Base-by-base conservation (phyloP, 2,888 invertebrate species). In the Meiosimyza platycephala region DNA sequence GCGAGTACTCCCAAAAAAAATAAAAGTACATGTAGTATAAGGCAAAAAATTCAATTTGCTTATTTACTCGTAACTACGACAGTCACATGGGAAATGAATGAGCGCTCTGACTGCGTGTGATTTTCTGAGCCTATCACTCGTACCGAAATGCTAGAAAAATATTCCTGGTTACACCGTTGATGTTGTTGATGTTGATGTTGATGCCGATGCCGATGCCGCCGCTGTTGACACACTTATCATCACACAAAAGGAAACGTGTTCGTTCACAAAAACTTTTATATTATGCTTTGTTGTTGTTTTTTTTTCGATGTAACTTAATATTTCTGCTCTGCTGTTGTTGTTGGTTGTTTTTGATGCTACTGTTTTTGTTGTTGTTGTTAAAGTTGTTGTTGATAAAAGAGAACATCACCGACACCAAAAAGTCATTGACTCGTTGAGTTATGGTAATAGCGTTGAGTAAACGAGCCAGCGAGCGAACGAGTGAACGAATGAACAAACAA, bases 381-480 rank as follows among this genome's bases (percentile, higher is more conserved):
- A 64, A 73, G 79, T 74, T 80, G 80, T 79, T 83, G 83, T 83
- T 83, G 79, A 81, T 83, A 83, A 81, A 83, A 83, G 82, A 82
- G 80, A 81, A 80, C 81, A 82, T 82, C 79, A 82, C 81, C 82
- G 80, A 81, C 81, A 83, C 81, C 82, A 82, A 84, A 81, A 84
- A 84, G 84, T 84, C 84, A 84, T 83, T 84, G 84, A 84, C 84
- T 84, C 81, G 80, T 81, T 84, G 82, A 83, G 82, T 82, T 84
- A 82, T 82, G 82, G 81, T 79, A 79, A 81, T 81, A 81, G 73
- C 71, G 63, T 65, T 74, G 72, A 67, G 55, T 33, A 18, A 52
- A 78, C 51, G 40, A 6, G 28, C 57, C 7, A 57, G 18, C n/a
- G 18, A 50, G 76, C 71, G 47, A 48, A 15, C 22, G 51, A 50